A percentile compares a stretch with the other conserved stretches of the same genome.
These are phyloP conservation scores for Gopherus evgoodei DNA, from an alignment of 2,113 vertebrate species.

Conservation along the genomic window DNA sequence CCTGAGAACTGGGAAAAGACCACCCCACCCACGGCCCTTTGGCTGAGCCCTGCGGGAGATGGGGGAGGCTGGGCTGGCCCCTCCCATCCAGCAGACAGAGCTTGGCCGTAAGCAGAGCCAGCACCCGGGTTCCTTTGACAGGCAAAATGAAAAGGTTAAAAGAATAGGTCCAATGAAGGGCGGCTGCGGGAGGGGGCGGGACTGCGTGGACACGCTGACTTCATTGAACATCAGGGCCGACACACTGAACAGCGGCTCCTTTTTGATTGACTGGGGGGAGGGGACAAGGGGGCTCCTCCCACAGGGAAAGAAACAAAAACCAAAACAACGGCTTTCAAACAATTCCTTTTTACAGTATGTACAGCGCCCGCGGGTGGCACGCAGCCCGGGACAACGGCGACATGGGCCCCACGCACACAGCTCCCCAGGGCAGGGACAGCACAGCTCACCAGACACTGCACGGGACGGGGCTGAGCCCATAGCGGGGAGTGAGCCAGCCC, in stretches of 20 bases:
- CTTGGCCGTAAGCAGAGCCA: not conserved
- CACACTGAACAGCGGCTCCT: not conserved
- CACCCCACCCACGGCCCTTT: not conserved
- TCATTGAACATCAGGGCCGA: not conserved
- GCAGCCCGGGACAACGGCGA: slow-evolving; percentile 62
- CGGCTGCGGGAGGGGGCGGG: not conserved
- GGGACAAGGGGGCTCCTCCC: slow-evolving; percentile 9
- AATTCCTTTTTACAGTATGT: slow-evolving; percentile 97
- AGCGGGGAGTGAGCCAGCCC: not conserved
- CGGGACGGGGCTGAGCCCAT: not conserved
- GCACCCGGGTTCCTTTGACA: not conserved
- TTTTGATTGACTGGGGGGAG: not conserved
- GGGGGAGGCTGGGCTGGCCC: too few relatives aligned
- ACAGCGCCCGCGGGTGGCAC: slow-evolving; percentile 83
- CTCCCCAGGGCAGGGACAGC: not conserved
- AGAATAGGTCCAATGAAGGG: not conserved
- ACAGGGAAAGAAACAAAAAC: slow-evolving; percentile 70
- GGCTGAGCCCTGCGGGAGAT: not conserved
- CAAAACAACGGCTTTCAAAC: slow-evolving; percentile 86
- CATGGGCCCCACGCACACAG: not conserved
- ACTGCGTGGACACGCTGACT: not conserved
- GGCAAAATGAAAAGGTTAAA: not conserved
- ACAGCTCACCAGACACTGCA: not conserved
- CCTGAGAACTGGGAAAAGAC: not conserved
- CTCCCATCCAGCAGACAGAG: not conserved